phyloP scores from a whole-genome alignment of 2,113 vertebrate genomes.

The Cacatua alba region DNA sequence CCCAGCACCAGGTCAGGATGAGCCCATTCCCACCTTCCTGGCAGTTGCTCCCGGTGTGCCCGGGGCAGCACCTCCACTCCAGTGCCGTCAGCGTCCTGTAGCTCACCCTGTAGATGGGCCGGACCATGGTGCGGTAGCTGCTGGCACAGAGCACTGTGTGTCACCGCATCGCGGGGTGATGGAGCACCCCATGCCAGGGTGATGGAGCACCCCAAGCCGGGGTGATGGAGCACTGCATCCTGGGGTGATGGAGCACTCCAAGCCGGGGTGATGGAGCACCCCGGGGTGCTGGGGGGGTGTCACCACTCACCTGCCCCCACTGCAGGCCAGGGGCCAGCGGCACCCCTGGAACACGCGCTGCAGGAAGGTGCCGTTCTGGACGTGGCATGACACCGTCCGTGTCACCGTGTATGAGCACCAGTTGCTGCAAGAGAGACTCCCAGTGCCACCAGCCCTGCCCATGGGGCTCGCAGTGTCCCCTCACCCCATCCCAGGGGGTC shows the following conservation, averaged over 20 bases:
- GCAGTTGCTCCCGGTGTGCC: conserved; percentile 83
- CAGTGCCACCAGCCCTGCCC: accelerated
- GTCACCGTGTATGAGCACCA: conserved; percentile 94
- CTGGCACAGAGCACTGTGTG: not conserved
- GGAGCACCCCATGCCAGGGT: not conserved
- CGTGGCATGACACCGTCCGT: conserved; percentile 87
- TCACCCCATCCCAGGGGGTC: accelerated
- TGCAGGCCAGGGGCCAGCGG: conserved; percentile 92
- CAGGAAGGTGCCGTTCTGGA: conserved; percentile 93
- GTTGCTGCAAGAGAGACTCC: conserved; percentile 77
- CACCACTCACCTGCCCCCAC: conserved; percentile 81
- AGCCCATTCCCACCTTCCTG: conserved; percentile 81
- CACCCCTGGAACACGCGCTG: conserved; percentile 92
- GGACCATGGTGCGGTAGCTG: conserved; percentile 89
- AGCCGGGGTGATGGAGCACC: too few relatives aligned
- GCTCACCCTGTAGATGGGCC: conserved; percentile 88
- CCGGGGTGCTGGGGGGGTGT: not conserved
- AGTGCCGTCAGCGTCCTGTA: conserved; percentile 89
- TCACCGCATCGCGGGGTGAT: too few relatives aligned
- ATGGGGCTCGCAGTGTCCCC: not conserved
- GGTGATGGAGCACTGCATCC: too few relatives aligned
- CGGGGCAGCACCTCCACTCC: conserved; percentile 94
- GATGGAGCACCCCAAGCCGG: too few relatives aligned
- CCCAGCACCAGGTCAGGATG: not conserved
- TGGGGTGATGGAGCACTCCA: too few relatives aligned